These are phyloP conservation scores for Liopterus haemorrhoidalis DNA, from an alignment of 2,888 invertebrate genomes.

Conservation along the genomic window DNA sequence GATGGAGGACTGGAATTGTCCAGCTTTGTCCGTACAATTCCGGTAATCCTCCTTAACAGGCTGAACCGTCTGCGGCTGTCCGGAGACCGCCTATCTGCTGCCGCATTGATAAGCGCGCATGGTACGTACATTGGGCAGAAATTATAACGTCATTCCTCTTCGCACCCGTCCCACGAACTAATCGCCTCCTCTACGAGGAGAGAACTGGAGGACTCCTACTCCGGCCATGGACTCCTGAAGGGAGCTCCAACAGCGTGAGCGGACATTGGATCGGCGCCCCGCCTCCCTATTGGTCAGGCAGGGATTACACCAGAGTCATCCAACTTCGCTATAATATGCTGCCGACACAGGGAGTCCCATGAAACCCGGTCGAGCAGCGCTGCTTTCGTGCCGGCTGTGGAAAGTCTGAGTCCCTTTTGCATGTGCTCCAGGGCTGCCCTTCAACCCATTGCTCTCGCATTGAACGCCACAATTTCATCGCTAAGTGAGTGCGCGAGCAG, in stretches of 20 bases:
- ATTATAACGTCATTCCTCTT: too few relatives aligned
- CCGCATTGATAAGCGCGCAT: too few relatives aligned
- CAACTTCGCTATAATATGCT: constrained; percentile 30
- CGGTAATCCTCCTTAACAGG: too few relatives aligned
- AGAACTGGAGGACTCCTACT: constrained; percentile 18
- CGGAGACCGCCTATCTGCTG: neutral
- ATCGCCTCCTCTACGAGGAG: too few relatives aligned
- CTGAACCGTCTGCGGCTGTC: too few relatives aligned
- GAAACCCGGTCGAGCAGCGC: constrained; percentile 25
- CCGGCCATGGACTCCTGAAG: constrained; percentile 21
- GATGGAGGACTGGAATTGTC: too few relatives aligned
- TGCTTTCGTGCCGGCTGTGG: constrained; percentile 29
- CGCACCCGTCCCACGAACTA: too few relatives aligned
- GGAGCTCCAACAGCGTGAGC: constrained; percentile 2
- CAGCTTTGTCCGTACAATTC: too few relatives aligned
- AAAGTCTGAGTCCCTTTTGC: constrained; percentile 27
- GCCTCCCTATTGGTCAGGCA: constrained; percentile 31
- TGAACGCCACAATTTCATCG: constrained; percentile 27
- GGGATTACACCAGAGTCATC: constrained; percentile 31
- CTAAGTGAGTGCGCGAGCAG: too few relatives aligned
- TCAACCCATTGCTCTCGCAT: constrained; percentile 25
- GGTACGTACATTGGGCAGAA: too few relatives aligned
- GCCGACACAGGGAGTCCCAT: constrained; percentile 31
- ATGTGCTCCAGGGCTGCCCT: constrained; percentile 32
- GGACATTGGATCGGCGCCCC: constrained; percentile 19